A percentile compares a stretch with the other conserved stretches of the same genome.
Evolutionary conservation across 2,797 vertebrate species (phyloP).

Genomic region (Coreius guichenoti): DNA sequence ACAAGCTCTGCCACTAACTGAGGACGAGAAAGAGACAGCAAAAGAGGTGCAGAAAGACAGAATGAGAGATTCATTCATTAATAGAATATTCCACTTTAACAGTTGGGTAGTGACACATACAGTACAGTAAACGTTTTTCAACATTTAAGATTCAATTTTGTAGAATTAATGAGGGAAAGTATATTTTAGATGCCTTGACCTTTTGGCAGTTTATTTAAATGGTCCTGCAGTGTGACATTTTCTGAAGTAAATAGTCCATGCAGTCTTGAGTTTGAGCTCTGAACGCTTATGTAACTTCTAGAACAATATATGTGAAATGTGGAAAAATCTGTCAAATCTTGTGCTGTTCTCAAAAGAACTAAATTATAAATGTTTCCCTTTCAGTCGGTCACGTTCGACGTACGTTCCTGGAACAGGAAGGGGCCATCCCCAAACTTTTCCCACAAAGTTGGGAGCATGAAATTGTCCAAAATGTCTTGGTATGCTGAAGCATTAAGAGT

Average conservation of each 20-base stretch:
- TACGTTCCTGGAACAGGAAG: too few species aligned
- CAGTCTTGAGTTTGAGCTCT: background rate
- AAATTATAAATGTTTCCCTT: background rate
- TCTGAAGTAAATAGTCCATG: constrained; percentile 25
- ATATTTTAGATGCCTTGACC: constrained; percentile 8
- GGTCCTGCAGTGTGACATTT: constrained; percentile 31
- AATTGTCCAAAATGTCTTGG: too few species aligned
- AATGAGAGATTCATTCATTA: constrained; percentile 32
- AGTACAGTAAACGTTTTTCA: background rate
- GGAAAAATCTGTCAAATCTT: background rate
- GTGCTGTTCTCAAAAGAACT: background rate
- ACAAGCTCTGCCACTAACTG: constrained; percentile 50
- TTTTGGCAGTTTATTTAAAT: constrained; percentile 32
- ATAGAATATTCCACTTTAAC: constrained; percentile 34
- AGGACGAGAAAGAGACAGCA: background rate
- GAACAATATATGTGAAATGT: background rate
- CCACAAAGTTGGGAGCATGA: too few species aligned
- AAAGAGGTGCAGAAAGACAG: constrained; percentile 7
- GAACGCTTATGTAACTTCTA: background rate
- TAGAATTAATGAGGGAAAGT: constrained; percentile 8
- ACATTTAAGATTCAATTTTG: background rate
- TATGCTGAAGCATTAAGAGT: too few species aligned
- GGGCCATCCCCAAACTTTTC: too few species aligned
- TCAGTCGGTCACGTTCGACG: too few species aligned
- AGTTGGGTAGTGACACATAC: background rate